A percentile compares a stretch with the other conserved stretches of the same genome.
phyloP scores from a whole-genome alignment of 2,113 vertebrate genomes.

The Caranx melampygus region DNA sequence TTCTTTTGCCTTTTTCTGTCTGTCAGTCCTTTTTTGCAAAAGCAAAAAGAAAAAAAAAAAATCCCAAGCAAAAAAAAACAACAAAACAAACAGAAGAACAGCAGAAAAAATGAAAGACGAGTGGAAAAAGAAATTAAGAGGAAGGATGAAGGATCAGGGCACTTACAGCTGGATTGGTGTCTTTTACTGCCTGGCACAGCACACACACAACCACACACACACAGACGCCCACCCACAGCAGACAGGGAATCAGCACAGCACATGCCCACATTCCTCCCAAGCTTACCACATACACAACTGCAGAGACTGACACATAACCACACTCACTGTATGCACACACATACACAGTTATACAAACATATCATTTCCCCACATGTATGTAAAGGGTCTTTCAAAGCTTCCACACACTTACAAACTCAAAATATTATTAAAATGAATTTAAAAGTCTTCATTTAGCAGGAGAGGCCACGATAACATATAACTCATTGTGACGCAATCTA shows the following conservation, averaged over 20 bases:
- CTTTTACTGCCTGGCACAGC: slow-evolving; percentile 65
- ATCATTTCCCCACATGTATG: slow-evolving; percentile 3
- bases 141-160: slow-evolving; percentile 58
- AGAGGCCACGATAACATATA: background rate
- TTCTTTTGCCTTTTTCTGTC: background rate
- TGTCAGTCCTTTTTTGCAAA: background rate
- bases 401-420: background rate
- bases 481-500: background rate
- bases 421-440: background rate
- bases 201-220: slow-evolving; percentile 21
- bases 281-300: slow-evolving; percentile 40
- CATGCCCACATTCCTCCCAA: slow-evolving; percentile 54
- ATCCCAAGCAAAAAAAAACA: background rate
- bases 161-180: slow-evolving; percentile 44
- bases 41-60: slow-evolving; percentile 2
- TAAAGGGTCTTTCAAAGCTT: no score
- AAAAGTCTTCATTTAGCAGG: no score
- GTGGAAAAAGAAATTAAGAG: slow-evolving; percentile 41
- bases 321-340: slow-evolving; percentile 20
- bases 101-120: slow-evolving; percentile 43
- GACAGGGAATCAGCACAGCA: slow-evolving; percentile 21
- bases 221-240: slow-evolving; percentile 52
- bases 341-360: slow-evolving; percentile 28
- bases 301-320: slow-evolving; percentile 26
- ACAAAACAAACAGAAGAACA: background rate